Evolutionary conservation across 1,140 invertebrate species (phyloP).

Genomic region (Caenorhabditis tropicalis): DNA sequence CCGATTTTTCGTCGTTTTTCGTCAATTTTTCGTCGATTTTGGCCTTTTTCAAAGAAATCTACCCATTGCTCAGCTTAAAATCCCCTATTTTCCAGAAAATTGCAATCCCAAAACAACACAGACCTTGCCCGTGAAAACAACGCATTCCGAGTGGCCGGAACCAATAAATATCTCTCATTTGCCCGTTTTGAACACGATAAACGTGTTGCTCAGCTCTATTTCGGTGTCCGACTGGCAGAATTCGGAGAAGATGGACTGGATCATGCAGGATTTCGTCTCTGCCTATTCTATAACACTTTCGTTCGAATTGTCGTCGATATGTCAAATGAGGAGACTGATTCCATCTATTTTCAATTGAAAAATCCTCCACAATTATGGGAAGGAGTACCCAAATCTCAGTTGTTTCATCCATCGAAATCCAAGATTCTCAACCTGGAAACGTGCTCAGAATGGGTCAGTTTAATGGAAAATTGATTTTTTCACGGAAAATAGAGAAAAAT

Average conservation of each 20-base stretch:
- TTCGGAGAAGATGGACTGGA: slow-evolving; percentile 1
- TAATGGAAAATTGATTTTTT: background rate
- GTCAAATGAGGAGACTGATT: slow-evolving; percentile 14
- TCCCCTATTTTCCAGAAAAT: background rate
- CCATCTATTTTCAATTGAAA: slow-evolving; percentile 47
- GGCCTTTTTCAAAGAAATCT: no score
- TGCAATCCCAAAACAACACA: background rate
- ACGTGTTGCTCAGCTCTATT: slow-evolving; percentile 40
- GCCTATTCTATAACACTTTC: background rate
- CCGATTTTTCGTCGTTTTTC: no score
- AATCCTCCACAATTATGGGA: slow-evolving; percentile 56
- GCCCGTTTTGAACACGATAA: slow-evolving; percentile 59
- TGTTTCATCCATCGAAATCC: background rate
- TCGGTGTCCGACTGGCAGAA: slow-evolving; percentile 44
- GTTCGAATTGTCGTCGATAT: slow-evolving; percentile 42
- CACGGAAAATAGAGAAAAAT: no score
- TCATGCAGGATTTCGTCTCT: background rate
- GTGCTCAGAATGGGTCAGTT: slow-evolving; percentile 52
- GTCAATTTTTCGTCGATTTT: no score
- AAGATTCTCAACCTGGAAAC: slow-evolving; percentile 54
- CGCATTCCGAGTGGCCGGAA: slow-evolving; percentile 29
- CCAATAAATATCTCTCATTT: slow-evolving; percentile 51
- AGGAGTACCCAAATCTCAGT: slow-evolving; percentile 41
- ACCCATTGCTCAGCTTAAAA: background rate
- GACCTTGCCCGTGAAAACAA: background rate